These are phyloP conservation scores for Epizoanthus rinbou DNA, from an alignment of 92 coral and sea anemone species.

Conservation along the genomic window DNA sequence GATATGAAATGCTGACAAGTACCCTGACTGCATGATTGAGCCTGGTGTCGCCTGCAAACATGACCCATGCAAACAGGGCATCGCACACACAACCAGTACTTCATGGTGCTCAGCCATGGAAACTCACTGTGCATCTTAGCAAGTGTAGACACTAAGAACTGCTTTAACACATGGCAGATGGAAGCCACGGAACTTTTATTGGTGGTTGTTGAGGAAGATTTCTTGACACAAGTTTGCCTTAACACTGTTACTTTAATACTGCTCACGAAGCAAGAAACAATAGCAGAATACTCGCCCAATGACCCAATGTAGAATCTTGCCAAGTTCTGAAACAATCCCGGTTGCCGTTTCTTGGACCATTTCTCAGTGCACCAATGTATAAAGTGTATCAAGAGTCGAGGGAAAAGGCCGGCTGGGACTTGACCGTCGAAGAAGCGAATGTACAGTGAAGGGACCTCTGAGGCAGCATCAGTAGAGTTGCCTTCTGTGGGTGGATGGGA, in stretches of 20 bases:
- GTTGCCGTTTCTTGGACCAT: conserved; percentile 20
- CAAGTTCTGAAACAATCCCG: conserved; percentile 41
- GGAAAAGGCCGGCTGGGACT: conserved; percentile 51
- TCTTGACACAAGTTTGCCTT: background rate
- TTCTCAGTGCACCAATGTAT: conserved; percentile 44
- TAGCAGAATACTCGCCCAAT: conserved; percentile 34
- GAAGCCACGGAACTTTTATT: background rate
- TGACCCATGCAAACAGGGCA: conserved; percentile 52
- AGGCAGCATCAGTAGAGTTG: background rate
- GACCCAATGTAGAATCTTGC: conserved; percentile 44
- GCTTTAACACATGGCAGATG: conserved; percentile 29
- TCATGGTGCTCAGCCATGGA: conserved; percentile 49
- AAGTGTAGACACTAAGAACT: conserved; percentile 41
- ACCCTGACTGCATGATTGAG: background rate
- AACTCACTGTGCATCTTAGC: conserved; percentile 52
- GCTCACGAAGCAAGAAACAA: conserved; percentile 14
- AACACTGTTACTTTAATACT: background rate
- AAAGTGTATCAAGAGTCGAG: conserved; percentile 52
- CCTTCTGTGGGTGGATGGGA: conserved; percentile 29
- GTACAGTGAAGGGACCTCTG: conserved; percentile 48
- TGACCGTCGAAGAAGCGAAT: conserved; percentile 44
- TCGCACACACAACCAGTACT: conserved; percentile 30
- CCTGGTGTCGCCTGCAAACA: background rate
- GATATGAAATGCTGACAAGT: conserved; percentile 26
- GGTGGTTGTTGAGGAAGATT: too few species aligned